Base-by-base conservation (phyloP, 2,113 vertebrate genomes). In the Prochilodus magdalenae region DNA sequence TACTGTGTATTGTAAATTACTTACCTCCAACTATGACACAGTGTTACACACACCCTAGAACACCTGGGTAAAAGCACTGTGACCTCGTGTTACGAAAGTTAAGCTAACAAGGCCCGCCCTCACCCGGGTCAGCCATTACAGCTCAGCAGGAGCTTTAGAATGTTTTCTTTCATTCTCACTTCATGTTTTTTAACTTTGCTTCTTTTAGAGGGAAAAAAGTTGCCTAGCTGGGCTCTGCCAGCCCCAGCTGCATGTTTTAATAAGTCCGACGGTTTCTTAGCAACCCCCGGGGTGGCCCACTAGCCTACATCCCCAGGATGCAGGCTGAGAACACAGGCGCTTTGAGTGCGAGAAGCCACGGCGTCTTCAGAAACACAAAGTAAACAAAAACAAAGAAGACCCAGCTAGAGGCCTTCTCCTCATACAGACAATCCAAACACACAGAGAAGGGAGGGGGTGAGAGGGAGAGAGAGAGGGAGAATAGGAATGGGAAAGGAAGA, bases 221-320 rank as follows among this genome's bases (percentile, higher is more conserved):
- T 30, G 70, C 22, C n/a, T 66, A n/a, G 66, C 18, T 57, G 20
- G 72, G 55, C 85, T n/a, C 3, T 80, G 71, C 85, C 76, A 87
- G 70, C 72, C 86, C 86, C 79, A 87, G 84, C 85, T 88, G 82
- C 90, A 93, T 93, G 92, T 91, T 89, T 85, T 83, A 76, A 84
- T 73, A 83, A 62, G 55, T 82, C 86, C 30, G 30, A 66, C 29
- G 69, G 91, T 80, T 89, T 83, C 92, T 87, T 86, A 89, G 91
- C 90, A 94, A 94, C 92, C 70, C 91, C 77, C 80, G 66, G 84
- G 90, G 90, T 92, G 88, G 90, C 91, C 91, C 89, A 88, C 87
- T 93, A 89, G 78, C 90, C 91, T 89, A 92, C 83, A 91, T 92
- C 87, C 86, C 81, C 22, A 33, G 86, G 78, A 88, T 89, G 79